Evolutionary conservation across 2,888 invertebrate species (phyloP).

Genomic region (Nycteola revayana): DNA sequence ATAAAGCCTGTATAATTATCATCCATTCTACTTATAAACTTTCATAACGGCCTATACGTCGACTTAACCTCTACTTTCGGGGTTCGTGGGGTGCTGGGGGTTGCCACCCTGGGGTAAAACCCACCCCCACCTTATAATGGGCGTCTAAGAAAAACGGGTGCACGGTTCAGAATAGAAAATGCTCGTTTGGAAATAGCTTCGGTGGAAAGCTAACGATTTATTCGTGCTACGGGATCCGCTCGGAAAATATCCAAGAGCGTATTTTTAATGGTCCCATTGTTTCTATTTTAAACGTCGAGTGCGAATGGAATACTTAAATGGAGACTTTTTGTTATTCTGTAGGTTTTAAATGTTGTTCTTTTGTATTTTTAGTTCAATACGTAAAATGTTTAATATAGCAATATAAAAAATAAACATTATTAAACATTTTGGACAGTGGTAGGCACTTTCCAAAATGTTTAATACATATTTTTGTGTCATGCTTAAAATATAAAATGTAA

Average conservation of each 20-base stretch:
- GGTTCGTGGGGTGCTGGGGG: slow-evolving; percentile 31
- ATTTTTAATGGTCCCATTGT: slow-evolving; percentile 81
- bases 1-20: slow-evolving; percentile 78
- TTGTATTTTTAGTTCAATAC: no score
- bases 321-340: slow-evolving; percentile 23
- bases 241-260: slow-evolving; percentile 78
- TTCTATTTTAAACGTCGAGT: slow-evolving; percentile 79
- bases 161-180: slow-evolving; percentile 80
- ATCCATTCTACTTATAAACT: slow-evolving; percentile 82
- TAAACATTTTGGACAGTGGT: no score
- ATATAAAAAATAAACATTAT: no score
- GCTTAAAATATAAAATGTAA: no score
- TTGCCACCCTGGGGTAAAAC: slow-evolving; percentile 40
- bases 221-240: slow-evolving; percentile 76
- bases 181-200: slow-evolving; percentile 80
- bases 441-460: no score
- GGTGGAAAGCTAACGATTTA: slow-evolving; percentile 81
- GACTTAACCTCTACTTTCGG: slow-evolving; percentile 79
- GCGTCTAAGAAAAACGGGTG: slow-evolving; percentile 81
- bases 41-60: slow-evolving; percentile 82
- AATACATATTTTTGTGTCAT: no score
- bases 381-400: no score
- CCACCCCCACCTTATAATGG: slow-evolving; percentile 72
- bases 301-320: slow-evolving; percentile 77
- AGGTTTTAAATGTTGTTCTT: slow-evolving; percentile 16